Conservation (phyloP, 1,140 invertebrate species). For the Drosophila willistoni region DNA sequence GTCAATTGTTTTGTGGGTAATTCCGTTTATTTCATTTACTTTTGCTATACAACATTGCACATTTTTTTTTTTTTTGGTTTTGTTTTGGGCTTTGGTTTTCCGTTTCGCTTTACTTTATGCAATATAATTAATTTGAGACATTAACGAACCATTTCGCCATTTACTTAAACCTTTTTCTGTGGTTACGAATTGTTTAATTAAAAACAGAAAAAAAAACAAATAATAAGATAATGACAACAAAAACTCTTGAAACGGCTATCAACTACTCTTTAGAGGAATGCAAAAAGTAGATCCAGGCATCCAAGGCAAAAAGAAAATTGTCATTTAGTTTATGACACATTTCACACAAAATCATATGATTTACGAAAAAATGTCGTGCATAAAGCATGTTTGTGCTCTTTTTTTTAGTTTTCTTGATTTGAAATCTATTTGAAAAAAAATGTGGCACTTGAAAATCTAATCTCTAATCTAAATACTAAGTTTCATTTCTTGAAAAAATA, state of each 20-base stretch:
- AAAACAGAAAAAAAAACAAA: conserved; percentile 24
- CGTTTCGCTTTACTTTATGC: conserved; percentile 47
- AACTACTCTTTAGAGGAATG: neutral
- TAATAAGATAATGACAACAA: neutral
- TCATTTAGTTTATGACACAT: too few species aligned
- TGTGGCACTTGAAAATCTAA: too few species aligned
- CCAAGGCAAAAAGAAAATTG: too few species aligned
- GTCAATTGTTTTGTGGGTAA: conserved; percentile 77
- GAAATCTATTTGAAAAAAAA: too few species aligned
- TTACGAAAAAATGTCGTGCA: too few species aligned
- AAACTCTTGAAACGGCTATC: neutral
- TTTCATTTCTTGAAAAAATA: too few species aligned
- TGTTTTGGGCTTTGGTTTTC: conserved; percentile 44
- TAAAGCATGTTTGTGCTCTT: too few species aligned
- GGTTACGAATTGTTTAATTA: conserved; percentile 35
- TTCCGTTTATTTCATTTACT: conserved; percentile 58
- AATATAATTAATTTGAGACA: conserved; percentile 69
- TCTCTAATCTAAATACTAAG: too few species aligned
- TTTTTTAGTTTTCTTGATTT: too few species aligned
- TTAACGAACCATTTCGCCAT: conserved; percentile 73
- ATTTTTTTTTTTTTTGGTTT: conserved; percentile 30
- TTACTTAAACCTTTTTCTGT: conserved; percentile 55
- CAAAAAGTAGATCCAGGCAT: too few species aligned
- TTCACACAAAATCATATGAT: too few species aligned
- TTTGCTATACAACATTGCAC: conserved; percentile 19